phyloP scores from a whole-genome alignment of 2,888 invertebrate genomes.

The Troides aeacus region DNA sequence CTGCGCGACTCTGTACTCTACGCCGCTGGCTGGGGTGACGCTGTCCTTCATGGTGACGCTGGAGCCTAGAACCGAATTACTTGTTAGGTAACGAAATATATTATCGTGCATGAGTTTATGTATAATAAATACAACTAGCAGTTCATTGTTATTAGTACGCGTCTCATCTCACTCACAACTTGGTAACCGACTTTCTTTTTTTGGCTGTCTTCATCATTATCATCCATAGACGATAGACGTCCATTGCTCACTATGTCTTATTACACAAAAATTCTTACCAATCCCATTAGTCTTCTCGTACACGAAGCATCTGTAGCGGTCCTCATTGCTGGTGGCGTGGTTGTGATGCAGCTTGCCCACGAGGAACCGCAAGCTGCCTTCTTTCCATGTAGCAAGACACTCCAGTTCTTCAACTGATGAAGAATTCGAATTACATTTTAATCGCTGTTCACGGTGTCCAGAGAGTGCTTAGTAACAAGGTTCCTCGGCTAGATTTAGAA shows the following conservation, averaged over 20 bases:
- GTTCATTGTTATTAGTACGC: too few relatives aligned
- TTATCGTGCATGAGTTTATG: too few relatives aligned
- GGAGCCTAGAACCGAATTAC: conserved; percentile 50
- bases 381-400: conserved; percentile 96
- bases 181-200: too few relatives aligned
- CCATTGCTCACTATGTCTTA: too few relatives aligned
- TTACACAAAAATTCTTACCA: conserved; percentile 54
- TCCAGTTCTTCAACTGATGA: conserved; percentile 91
- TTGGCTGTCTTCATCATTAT: too few relatives aligned
- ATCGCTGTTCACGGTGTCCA: too few relatives aligned
- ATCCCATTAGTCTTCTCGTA: conserved; percentile 89
- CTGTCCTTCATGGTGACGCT: conserved; percentile 58
- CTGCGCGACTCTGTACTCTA: conserved; percentile 92
- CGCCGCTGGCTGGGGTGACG: conserved; percentile 67
- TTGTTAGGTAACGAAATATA: too few relatives aligned
- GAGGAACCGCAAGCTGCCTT: conserved; percentile 93
- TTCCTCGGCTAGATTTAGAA: too few relatives aligned
- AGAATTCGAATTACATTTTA: background rate
- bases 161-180: too few relatives aligned
- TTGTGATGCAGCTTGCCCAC: conserved; percentile 94
- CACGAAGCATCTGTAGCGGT: conserved; percentile 96
- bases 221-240: too few relatives aligned
- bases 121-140: too few relatives aligned
- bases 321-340: conserved; percentile 94
- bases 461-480: background rate